Conservation (phyloP, 2,888 invertebrate species). For the Rugalucina vietnamica region DNA sequence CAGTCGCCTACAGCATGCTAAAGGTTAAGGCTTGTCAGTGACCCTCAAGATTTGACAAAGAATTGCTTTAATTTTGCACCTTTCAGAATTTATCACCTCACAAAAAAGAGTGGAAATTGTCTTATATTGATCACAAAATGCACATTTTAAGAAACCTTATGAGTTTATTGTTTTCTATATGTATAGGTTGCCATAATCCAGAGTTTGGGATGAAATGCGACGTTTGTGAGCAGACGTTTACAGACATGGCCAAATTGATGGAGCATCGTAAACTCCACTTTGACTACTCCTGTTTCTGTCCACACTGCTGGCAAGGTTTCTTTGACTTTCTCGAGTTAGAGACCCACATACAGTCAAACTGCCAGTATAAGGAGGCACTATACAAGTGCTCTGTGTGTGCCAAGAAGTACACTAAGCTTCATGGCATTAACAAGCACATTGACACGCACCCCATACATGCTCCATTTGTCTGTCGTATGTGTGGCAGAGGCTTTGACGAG, state of each 20-base stretch:
- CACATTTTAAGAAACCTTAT: too few relatives aligned
- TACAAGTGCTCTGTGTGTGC: constrained; percentile 63
- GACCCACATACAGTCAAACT: constrained; percentile 53
- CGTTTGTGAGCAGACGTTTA: constrained; percentile 57
- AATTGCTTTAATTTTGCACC: too few relatives aligned
- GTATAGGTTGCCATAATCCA: constrained; percentile 44
- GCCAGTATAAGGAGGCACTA: constrained; percentile 57
- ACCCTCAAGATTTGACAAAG: too few relatives aligned
- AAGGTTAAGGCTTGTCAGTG: too few relatives aligned
- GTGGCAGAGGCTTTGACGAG: constrained; percentile 56
- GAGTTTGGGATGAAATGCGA: constrained; percentile 63
- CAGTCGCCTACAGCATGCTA: too few relatives aligned
- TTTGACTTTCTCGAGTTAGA: constrained; percentile 61
- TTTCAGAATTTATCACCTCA: too few relatives aligned
- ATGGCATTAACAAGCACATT: constrained; percentile 59
- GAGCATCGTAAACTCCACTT: constrained; percentile 60
- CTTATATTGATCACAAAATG: too few relatives aligned
- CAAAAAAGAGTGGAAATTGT: too few relatives aligned
- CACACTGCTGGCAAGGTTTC: constrained; percentile 64
- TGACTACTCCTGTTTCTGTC: constrained; percentile 62
- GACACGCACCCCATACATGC: constrained; percentile 63
- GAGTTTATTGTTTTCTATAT: background rate
- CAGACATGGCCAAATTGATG: constrained; percentile 48
- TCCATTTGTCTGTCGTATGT: constrained; percentile 62
- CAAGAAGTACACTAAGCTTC: constrained; percentile 54